A percentile compares a stretch with the other conserved stretches of the same genome.
Evolutionary conservation across 2,113 vertebrate species (phyloP).

Genomic region (Colistium nudipinnis): DNA sequence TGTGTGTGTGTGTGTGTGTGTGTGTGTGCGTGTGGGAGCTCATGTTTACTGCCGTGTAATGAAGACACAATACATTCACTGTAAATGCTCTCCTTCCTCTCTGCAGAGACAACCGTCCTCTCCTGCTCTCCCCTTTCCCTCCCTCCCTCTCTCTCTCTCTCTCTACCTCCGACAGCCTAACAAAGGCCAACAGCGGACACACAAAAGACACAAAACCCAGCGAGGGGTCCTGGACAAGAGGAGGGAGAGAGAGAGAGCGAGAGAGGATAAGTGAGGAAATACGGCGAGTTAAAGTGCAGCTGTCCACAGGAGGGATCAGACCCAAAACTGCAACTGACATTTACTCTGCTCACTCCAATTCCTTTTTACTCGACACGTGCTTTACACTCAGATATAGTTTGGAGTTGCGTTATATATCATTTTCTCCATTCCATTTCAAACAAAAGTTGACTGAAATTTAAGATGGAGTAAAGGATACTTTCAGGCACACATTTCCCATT

Average conservation of each 20-base stretch:
- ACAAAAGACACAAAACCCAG: conserved; percentile 71
- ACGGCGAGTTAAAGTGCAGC: conserved; percentile 31
- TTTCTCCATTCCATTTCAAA: too few species aligned
- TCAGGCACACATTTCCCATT: too few species aligned
- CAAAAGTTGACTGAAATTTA: too few species aligned
- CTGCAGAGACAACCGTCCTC: conserved; percentile 20
- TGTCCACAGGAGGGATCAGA: conserved; percentile 35
- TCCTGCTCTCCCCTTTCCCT: conserved; percentile 35
- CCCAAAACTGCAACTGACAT: conserved; percentile 22
- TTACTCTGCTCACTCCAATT: conserved; percentile 22
- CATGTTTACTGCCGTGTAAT: conserved; percentile 39
- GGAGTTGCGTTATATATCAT: neutral
- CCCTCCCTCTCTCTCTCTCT: conserved; percentile 30
- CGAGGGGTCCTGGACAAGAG: conserved; percentile 56
- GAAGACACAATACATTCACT: conserved; percentile 31
- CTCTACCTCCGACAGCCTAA: conserved; percentile 67
- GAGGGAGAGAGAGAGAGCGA: conserved; percentile 15
- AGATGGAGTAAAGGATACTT: too few species aligned
- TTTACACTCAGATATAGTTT: neutral
- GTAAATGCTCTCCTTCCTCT: conserved; percentile 42
- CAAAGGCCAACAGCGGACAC: conserved; percentile 63
- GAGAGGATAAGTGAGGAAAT: conserved; percentile 49
- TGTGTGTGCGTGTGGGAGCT: conserved; percentile 3
- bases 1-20: conserved; percentile 9
- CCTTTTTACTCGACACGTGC: too few species aligned